Conservation (phyloP, 2,797 vertebrate species). For the Ctenochaetus hawaiiensis region DNA sequence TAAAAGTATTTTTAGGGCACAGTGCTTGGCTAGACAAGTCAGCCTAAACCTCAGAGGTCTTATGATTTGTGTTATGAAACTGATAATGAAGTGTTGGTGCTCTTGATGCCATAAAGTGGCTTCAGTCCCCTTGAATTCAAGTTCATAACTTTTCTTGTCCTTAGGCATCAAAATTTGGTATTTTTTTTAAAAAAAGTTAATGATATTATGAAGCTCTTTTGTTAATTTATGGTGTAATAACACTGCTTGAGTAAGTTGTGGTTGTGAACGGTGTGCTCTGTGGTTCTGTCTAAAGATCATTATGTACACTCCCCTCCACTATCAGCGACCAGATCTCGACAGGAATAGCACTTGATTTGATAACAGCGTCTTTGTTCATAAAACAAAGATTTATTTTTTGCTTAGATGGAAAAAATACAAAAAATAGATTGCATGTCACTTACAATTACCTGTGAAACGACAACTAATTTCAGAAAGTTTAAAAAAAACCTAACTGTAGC, state of each 20-base stretch:
- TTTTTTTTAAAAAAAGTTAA: not conserved
- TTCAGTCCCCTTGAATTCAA: not conserved
- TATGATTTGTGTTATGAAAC: constrained; percentile 58
- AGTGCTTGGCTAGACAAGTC: constrained; percentile 30
- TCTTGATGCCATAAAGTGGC: constrained; percentile 20
- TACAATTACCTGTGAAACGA: constrained; percentile 1
- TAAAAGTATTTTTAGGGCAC: constrained; percentile 36
- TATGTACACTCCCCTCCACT: constrained; percentile 57
- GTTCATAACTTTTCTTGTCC: not conserved
- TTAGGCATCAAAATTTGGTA: constrained; percentile 15
- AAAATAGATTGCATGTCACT: not conserved
- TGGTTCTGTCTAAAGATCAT: constrained; percentile 70
- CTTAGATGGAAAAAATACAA: constrained; percentile 14
- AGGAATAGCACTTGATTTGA: constrained; percentile 79
- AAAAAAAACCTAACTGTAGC: not conserved
- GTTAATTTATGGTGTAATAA: constrained; percentile 1
- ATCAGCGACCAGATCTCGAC: constrained; percentile 68
- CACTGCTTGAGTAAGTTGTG: constrained; percentile 19
- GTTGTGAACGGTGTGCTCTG: constrained; percentile 66
- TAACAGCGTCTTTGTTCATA: constrained; percentile 28
- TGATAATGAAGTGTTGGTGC: constrained; percentile 25
- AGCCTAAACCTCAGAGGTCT: constrained; percentile 49
- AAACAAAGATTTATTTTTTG: not conserved
- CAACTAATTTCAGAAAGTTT: not conserved
- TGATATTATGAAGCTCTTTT: not conserved